These are phyloP conservation scores for Paelopatides confundens DNA, from an alignment of 53 echinoderm and acorn worm genomes.

Conservation along the genomic window DNA sequence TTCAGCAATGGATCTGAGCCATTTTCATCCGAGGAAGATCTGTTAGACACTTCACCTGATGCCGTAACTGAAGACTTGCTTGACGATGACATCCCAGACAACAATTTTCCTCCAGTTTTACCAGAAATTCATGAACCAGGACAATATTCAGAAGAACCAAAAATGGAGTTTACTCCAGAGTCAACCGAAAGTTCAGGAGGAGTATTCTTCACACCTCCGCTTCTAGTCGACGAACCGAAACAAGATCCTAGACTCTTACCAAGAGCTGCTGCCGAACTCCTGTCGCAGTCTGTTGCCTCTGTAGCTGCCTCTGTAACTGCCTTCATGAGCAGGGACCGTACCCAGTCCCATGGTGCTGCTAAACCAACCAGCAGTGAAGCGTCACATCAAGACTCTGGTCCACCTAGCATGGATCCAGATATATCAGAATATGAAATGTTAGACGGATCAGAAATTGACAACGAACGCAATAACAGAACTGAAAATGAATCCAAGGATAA, in stretches of 20 bases:
- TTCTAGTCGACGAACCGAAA: background rate
- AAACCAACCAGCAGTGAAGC: background rate
- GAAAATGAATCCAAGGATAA: slow-evolving; percentile 40
- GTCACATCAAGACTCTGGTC: background rate
- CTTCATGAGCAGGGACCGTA: background rate
- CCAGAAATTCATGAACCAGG: slow-evolving; percentile 34
- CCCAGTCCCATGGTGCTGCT: slow-evolving; percentile 8
- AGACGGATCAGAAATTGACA: slow-evolving; percentile 81
- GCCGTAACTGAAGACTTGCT: background rate
- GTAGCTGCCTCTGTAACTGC: slow-evolving; percentile 35
- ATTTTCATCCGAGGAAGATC: slow-evolving; percentile 6
- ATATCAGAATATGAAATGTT: slow-evolving; percentile 90
- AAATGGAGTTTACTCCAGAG: background rate
- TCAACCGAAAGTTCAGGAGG: background rate
- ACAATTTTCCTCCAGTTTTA: background rate
- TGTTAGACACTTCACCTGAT: slow-evolving; percentile 24
- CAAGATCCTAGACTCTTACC: slow-evolving; percentile 37
- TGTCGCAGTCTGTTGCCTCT: slow-evolving; percentile 84
- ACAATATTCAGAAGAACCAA: slow-evolving; percentile 4
- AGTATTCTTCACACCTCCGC: background rate
- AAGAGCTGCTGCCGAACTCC: slow-evolving; percentile 76
- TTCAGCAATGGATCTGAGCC: slow-evolving; percentile 5
- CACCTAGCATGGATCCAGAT: slow-evolving; percentile 71
- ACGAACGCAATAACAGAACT: slow-evolving; percentile 37
- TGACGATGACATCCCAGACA: background rate